Conservation (phyloP, 2,888 invertebrate species). For the Ypsolopha sequella region DNA sequence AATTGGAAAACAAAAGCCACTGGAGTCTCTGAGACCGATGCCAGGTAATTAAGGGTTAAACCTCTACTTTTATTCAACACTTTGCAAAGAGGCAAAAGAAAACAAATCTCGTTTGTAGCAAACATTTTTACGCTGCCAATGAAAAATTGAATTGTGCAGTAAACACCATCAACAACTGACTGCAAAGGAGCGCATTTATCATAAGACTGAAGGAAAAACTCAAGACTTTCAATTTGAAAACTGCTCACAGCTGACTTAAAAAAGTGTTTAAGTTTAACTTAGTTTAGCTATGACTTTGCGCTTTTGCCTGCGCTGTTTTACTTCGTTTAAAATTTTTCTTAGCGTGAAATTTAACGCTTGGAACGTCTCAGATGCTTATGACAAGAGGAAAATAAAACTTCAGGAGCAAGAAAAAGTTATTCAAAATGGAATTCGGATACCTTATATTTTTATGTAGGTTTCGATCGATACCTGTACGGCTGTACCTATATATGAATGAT, state of each 20-base stretch:
- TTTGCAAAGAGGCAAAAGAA: neutral
- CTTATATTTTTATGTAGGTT: too few species aligned
- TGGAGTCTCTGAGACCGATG: too few species aligned
- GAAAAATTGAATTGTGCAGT: neutral
- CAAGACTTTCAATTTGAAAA: slow-evolving; percentile 20
- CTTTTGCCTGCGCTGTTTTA: slow-evolving; percentile 11
- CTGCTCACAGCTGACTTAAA: slow-evolving; percentile 10
- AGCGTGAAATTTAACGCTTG: slow-evolving; percentile 5
- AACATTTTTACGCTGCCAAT: neutral
- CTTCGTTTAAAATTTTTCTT: slow-evolving; percentile 11
- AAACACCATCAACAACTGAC: slow-evolving; percentile 3
- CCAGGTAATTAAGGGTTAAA: too few species aligned
- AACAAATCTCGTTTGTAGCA: neutral
- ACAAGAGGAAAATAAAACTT: neutral
- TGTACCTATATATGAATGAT: too few species aligned
- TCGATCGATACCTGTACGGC: too few species aligned
- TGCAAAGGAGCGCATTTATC: slow-evolving; percentile 12
- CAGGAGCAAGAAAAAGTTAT: too few species aligned
- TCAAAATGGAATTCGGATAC: too few species aligned
- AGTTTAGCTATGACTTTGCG: slow-evolving; percentile 14
- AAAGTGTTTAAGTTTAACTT: slow-evolving; percentile 20
- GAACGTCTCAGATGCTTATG: slow-evolving; percentile 1
- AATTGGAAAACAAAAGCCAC: too few species aligned
- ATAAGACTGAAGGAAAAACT: slow-evolving; percentile 16
- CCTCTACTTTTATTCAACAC: too few species aligned